Percentiles rank a stretch among this genome's conserved stretches.
Conservation (phyloP, 1,140 invertebrate genomes). For the Drosophila equinoxialis region DNA sequence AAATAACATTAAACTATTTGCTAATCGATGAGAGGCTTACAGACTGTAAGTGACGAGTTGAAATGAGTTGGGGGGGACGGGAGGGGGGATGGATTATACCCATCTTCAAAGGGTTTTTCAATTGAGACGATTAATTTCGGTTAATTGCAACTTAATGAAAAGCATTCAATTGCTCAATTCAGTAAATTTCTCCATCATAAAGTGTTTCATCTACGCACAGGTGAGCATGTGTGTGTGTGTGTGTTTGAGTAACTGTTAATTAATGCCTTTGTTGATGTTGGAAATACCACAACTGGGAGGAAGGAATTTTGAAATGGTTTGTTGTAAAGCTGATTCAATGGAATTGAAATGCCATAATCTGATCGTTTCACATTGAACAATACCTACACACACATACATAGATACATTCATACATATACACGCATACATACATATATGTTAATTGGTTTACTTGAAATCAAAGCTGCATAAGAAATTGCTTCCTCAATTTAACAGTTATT, state of each 20-base stretch:
- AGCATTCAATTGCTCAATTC: slow-evolving; percentile 76
- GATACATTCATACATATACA: background rate
- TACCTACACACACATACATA: background rate
- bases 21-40: background rate
- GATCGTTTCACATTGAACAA: background rate
- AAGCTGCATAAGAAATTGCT: no score
- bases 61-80: no score
- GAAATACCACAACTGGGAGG: background rate
- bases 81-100: background rate
- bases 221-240: slow-evolving; percentile 9
- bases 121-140: slow-evolving; percentile 63
- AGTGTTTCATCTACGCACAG: background rate
- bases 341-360: slow-evolving; percentile 6
- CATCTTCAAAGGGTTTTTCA: background rate
- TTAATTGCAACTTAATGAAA: slow-evolving; percentile 75
- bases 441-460: no score
- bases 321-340: background rate
- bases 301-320: slow-evolving; percentile 1
- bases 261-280: slow-evolving; percentile 45
- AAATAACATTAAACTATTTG: background rate
- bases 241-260: slow-evolving; percentile 52
- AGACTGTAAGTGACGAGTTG: background rate
- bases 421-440: background rate
- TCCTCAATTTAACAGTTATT: no score
- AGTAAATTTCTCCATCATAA: slow-evolving; percentile 59